Evolutionary conservation across 2,113 vertebrate species (phyloP), one percentile per base, ranked within the genome.

Genomic region (Scomber scombrus): DNA sequence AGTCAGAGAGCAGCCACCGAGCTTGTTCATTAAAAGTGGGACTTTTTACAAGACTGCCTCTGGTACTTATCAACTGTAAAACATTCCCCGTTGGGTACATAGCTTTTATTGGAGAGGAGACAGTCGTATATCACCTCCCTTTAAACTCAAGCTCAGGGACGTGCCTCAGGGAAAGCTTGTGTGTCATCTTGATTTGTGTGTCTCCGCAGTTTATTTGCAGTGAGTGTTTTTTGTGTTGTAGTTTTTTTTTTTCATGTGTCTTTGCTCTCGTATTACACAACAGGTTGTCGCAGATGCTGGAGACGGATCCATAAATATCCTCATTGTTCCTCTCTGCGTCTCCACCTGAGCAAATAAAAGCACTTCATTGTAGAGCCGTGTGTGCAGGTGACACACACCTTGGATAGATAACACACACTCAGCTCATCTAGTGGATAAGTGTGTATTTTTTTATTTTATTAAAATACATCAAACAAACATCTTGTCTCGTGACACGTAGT

Each of bases 131-230:
- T 88, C 63, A 56, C 23, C 80, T 54, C 13, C 51, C 21, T 77
- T 85, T 68, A 74, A 82, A 80, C 60, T 56, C 61, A 19, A 5
- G 60, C 71, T 84, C 75, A 43, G 85, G 85, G 78, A 80, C 70
- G 9, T 1, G 77, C 9, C 75, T 78, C 16, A 46, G 76, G 74
- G 19, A 52, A 40, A 71, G 49, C 49, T 4, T 47, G 0, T 2
- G 57, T 62, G 73, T 81, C 52, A 9, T 52, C 4, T 31, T 87
- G 75, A 85, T 90, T 87, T 89, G 71, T 85, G 64, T 71, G 56
- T 58, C 43, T 11, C 52, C 11, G 11, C 29, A 4, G 4, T 73
- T 83, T 74, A 72, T 45, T 70, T 71, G 55, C 71, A 34, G 0
- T n/a, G 29, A 43, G 31, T 49, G 16, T 31, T n/a, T 18, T 4